Evolutionary conservation across 2,797 vertebrate species (phyloP), one percentile per base, ranked within the genome.

Genomic region (Microhierax caerulescens): DNA sequence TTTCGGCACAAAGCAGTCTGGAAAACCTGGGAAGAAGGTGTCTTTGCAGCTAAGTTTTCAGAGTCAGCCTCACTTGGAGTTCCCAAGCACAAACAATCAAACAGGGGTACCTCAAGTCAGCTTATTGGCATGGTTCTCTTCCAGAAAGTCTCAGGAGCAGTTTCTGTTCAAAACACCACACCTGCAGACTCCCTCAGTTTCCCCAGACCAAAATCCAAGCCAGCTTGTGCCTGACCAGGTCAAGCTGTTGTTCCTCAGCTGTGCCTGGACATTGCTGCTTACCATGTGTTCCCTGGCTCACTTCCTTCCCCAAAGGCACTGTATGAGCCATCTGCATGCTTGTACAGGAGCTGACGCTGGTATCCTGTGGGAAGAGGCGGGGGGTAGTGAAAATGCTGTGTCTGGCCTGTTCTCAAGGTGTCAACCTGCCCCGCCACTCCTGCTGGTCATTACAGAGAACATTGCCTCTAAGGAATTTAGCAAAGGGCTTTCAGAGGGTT

Each of bases 271-370:
- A 27, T 25, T 1, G 14, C 28, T 79, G 57, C 98, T 98, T 92
- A 99, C 99, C 99, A 99, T 56, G 99, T 99, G 93, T 99, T 99
- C 68, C 99, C 99, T 70, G 98, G 98, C 54, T 98, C 98, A 0
- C 27, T 97, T 54, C 86, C 95, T 83, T 97, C 96, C 56, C 99
- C 99, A 61, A 99, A 99, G 61, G 99, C 98, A 25, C 99, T 99
- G 97, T 99, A 99, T 11, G 99, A 99, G 9, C 99, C 99, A 0
- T 99, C 98, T 2, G 86, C 13, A n/a, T 99, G 99, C 87, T 98
- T 99, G 97, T 98, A 99, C 34, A 32, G 97, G 74, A 99, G 98
- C 25, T 99, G 98, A 73, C 92, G 98, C 98, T 99, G 99, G 96
- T 99, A 99, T 9, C 99, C 99, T 99, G 95, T 1, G 9, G 70